Percentiles rank a stretch among this genome's conserved stretches.
phyloP scores from a whole-genome alignment of 2,113 vertebrate species.

The Daboia siamensis region DNA sequence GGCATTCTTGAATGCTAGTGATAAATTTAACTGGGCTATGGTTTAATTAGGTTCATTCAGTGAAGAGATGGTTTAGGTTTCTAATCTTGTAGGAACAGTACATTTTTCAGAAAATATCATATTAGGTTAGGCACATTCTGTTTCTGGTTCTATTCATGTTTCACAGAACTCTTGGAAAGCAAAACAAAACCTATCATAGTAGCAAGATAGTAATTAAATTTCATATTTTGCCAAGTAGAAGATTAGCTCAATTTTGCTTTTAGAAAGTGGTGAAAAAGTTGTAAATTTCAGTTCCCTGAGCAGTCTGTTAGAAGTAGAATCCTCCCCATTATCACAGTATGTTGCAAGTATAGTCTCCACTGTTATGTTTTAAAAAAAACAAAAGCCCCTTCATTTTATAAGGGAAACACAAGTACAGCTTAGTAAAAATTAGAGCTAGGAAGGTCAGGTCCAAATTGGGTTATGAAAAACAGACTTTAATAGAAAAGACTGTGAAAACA shows the following conservation, averaged over 20 bases:
- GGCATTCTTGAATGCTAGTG: not conserved
- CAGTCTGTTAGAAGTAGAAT: not conserved
- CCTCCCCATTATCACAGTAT: not conserved
- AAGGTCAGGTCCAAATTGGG: not conserved
- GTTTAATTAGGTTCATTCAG: slow-evolving; percentile 25
- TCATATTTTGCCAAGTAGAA: slow-evolving; percentile 10
- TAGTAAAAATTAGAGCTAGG: not conserved
- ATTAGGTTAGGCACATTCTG: slow-evolving; percentile 13
- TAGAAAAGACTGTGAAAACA: not conserved
- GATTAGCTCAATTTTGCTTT: slow-evolving; percentile 4
- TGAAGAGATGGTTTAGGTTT: slow-evolving; percentile 3
- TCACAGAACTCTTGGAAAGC: slow-evolving; percentile 6
- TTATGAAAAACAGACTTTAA: not conserved
- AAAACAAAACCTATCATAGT: slow-evolving; percentile 17
- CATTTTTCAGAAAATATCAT: slow-evolving; percentile 18
- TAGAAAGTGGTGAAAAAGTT: not conserved
- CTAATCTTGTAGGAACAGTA: slow-evolving; percentile 20
- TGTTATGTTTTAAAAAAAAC: not conserved
- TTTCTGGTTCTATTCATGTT: slow-evolving; percentile 15
- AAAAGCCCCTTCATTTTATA: not conserved
- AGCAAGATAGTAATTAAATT: slow-evolving; percentile 2
- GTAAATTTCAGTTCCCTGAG: not conserved
- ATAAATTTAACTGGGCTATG: slow-evolving; percentile 30
- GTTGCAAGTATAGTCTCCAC: not conserved
- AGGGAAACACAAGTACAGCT: not conserved